phyloP scores from a whole-genome alignment of 2,888 invertebrate genomes.

The Petrolisthes manimaculis region DNA sequence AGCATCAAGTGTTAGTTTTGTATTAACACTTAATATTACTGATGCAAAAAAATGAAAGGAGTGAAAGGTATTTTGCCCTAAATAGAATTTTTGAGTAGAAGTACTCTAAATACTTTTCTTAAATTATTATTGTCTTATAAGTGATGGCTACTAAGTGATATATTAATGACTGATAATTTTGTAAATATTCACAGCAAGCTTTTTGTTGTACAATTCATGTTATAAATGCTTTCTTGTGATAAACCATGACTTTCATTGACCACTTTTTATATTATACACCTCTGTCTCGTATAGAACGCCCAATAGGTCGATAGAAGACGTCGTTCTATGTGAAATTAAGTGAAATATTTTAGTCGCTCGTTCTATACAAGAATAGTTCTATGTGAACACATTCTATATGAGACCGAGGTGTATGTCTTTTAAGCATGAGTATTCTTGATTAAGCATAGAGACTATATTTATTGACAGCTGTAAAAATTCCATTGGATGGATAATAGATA shows the following conservation, averaged over 20 bases:
- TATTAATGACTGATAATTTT: conserved; percentile 22
- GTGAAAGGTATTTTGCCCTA: conserved; percentile 3
- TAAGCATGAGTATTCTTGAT: too few species aligned
- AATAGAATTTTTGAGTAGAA: conserved; percentile 3
- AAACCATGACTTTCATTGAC: conserved; percentile 6
- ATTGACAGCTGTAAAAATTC: too few species aligned
- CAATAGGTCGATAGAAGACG: too few species aligned
- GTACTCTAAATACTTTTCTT: background rate
- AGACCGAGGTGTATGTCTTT: too few species aligned
- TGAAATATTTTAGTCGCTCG: too few species aligned
- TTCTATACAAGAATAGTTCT: too few species aligned
- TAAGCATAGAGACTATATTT: too few species aligned
- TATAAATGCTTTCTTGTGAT: conserved; percentile 47
- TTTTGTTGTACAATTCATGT: conserved; percentile 48
- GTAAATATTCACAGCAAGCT: conserved; percentile 35
- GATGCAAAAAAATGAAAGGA: background rate
- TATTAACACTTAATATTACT: background rate
- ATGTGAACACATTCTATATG: too few species aligned
- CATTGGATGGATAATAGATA: too few species aligned
- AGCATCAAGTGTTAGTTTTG: background rate
- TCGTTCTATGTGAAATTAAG: too few species aligned
- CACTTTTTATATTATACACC: background rate
- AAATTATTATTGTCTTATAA: conserved; percentile 13
- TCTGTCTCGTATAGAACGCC: too few species aligned
- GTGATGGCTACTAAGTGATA: conserved; percentile 38